Conservation (phyloP, 2,797 vertebrate species). For the Hippopotamyrus pictus region DNA sequence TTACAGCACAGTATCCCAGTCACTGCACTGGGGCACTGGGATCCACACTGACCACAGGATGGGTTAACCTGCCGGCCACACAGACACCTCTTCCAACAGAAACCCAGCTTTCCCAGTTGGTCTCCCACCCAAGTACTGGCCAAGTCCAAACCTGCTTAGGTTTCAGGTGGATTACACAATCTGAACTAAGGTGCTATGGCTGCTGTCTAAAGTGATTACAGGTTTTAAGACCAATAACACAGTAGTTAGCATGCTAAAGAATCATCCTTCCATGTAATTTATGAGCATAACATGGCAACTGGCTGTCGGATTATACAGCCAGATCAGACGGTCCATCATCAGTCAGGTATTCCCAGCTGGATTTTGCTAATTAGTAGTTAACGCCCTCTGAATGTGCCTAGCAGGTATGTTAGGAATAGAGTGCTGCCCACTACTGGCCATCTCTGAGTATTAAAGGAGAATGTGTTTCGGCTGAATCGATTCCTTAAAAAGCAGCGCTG, state of each 20-base stretch:
- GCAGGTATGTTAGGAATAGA: conserved; percentile 13
- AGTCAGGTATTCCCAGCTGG: neutral
- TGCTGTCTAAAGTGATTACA: neutral
- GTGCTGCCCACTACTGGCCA: conserved; percentile 23
- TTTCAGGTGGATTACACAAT: neutral
- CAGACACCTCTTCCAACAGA: neutral
- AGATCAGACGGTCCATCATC: neutral
- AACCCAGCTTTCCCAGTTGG: neutral
- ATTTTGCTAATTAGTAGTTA: neutral
- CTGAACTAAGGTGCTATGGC: neutral
- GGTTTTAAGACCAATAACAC: neutral
- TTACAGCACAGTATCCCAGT: neutral
- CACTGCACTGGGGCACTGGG: neutral
- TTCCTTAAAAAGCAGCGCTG: neutral
- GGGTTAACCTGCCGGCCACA: neutral
- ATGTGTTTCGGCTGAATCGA: neutral
- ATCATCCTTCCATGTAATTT: neutral
- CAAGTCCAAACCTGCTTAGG: neutral
- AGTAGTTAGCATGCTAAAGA: neutral
- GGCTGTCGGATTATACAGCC: neutral
- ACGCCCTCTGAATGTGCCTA: neutral
- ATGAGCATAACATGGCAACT: neutral
- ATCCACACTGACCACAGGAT: neutral
- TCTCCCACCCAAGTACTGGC: neutral
- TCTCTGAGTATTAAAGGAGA: neutral